A percentile compares a stretch with the other conserved stretches of the same genome.
These are phyloP conservation scores for Lagorchestes hirsutus DNA, from an alignment of 2,797 vertebrate genomes.

Conservation along the genomic window DNA sequence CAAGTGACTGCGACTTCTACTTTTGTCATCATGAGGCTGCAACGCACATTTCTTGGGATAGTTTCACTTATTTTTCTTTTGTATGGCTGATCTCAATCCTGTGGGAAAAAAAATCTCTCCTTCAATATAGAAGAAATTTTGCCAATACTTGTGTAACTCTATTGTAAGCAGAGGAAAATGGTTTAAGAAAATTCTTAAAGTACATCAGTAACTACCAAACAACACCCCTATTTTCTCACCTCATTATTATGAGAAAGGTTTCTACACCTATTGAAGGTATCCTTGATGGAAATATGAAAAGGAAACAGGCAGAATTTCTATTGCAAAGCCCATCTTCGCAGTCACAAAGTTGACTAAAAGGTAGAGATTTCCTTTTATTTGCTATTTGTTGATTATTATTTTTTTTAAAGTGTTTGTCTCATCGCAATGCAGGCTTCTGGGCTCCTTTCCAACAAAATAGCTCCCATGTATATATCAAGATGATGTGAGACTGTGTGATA, in stretches of 20 bases:
- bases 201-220: not conserved
- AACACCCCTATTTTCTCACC: not conserved
- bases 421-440: not conserved
- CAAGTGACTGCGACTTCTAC: not conserved
- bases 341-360: not conserved
- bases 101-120: not conserved
- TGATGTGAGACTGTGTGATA: not conserved
- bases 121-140: not conserved
- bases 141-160: not conserved
- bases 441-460: not conserved
- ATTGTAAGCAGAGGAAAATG: not conserved
- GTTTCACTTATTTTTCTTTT: not conserved
- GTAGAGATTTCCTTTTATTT: not conserved
- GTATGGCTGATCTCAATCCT: not conserved
- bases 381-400: not conserved
- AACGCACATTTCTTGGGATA: not conserved
- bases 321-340: not conserved
- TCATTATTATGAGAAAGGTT: not conserved
- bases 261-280: not conserved
- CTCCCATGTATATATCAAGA: not conserved
- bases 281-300: not conserved
- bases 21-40: not conserved
- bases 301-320: not conserved
- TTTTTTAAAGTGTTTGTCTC: not conserved
- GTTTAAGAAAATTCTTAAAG: not conserved